Percentiles rank a stretch among this genome's conserved stretches.
Evolutionary conservation across 2,797 vertebrate genomes (phyloP).

Genomic region (Psittacula echo): DNA sequence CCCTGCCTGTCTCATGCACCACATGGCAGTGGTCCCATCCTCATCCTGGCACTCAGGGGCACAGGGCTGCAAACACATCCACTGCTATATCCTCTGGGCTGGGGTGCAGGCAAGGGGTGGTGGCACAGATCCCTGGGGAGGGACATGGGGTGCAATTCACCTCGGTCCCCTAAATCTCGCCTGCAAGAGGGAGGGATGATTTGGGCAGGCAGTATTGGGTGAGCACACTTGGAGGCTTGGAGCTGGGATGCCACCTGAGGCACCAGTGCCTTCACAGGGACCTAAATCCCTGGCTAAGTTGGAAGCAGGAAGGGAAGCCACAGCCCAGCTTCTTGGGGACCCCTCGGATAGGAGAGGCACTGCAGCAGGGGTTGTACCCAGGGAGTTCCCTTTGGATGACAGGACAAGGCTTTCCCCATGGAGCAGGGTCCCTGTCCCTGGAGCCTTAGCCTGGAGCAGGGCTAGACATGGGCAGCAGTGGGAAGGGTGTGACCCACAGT

Average conservation of each 20-base stretch:
- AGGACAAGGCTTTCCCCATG: not conserved
- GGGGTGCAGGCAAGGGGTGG: too few relatives aligned
- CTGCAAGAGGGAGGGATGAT: fast-evolving
- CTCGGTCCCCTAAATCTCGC: fast-evolving
- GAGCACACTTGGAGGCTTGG: not conserved
- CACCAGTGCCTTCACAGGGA: not conserved
- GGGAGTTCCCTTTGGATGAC: not conserved
- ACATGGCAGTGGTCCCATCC: fast-evolving
- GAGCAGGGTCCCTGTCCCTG: fast-evolving
- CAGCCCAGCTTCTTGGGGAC: fast-evolving
- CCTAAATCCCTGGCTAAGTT: not conserved
- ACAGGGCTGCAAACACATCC: not conserved
- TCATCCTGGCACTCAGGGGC: not conserved
- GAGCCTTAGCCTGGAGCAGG: fast-evolving
- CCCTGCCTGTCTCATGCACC: not conserved
- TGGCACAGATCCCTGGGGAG: not conserved
- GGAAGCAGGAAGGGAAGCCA: not conserved
- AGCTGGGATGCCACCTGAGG: not conserved
- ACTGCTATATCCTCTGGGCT: fast-evolving
- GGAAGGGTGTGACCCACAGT: fast-evolving
- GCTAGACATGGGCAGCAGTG: not conserved
- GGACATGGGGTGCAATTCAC: not conserved
- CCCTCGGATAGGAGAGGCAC: fast-evolving
- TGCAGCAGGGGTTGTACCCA: not conserved
- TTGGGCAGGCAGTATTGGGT: not conserved